Base-by-base conservation (phyloP, 1,140 invertebrate species). In the Daktulosphaira vitifoliae region DNA sequence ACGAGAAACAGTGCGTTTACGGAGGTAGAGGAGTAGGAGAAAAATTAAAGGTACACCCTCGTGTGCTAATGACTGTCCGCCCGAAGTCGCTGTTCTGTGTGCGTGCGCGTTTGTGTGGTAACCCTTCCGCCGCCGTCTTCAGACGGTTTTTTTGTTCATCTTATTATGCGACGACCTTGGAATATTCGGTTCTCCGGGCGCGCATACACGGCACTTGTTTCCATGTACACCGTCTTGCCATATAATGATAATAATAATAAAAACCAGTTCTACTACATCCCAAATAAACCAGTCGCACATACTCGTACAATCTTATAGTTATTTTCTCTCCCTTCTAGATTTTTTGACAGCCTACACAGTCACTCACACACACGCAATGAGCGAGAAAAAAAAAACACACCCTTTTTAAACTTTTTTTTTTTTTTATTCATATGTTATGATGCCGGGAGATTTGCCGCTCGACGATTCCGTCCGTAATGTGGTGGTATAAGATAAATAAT, bases 241-340 rank as follows among this genome's bases (percentile, higher is more conserved):
- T 39, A 56, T 44, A 44, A 26, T 44, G 25, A 42, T 56, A 56
- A 39, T 54, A 54, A 59, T 46, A 59, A 54, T 39, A 39, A 54
- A 62, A 62, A 62, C 56, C 56, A 62, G 56, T 62, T 62, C 56
- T 62, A 59, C 54, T 46, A n/a, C 54, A 59, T 59, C 54, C 39
- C 54, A 13, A 33, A 62, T 39, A 48, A 62, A 62, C 56, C 56
- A 62, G 56, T 62, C 56, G 46, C 56, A 62, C 29, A 33, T 11
- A 33, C 29, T 6, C 29, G 11, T 11, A 33, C 29, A 62, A 62
- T 62, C 56, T 16, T 22, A 62, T 48, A 62, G 42, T 25, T 48
- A 48, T 48, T 62, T 48, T 62, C 42, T 62, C 56, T 62, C 56
- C 42, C 56, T 46, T 46, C 54, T 48, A 48, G 15, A 16, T 16